phyloP scores from a whole-genome alignment of 2,888 invertebrate species.

The Lasioglossum marginatum region DNA sequence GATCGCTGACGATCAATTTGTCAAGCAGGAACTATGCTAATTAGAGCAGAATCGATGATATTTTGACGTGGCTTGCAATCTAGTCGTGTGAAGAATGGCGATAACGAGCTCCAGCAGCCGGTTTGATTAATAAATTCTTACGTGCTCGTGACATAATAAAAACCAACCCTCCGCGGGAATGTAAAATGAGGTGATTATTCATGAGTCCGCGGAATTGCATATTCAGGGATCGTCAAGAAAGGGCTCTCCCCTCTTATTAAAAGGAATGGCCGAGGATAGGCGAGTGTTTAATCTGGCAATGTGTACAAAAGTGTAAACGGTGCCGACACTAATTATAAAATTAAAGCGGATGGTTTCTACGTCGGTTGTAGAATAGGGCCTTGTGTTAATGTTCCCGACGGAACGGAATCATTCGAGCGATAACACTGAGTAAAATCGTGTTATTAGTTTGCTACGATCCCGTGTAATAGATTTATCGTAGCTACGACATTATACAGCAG shows the following conservation, averaged over 20 bases:
- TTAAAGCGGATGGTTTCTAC: not conserved
- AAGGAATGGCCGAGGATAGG: conserved; percentile 1
- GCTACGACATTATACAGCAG: not conserved
- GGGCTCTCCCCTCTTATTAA: conserved; percentile 21
- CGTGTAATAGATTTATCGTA: not conserved
- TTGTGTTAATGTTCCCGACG: not conserved
- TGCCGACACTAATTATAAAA: conserved; percentile 14
- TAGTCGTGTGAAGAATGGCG: conserved; percentile 8
- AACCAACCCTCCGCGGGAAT: conserved; percentile 32
- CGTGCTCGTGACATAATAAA: conserved; percentile 38
- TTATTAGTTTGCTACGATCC: conserved; percentile 9
- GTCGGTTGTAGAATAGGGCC: not conserved
- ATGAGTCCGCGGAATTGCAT: conserved; percentile 34
- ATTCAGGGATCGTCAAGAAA: conserved; percentile 31
- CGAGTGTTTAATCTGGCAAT: conserved; percentile 24
- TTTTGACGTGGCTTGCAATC: conserved; percentile 12
- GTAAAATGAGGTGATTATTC: conserved; percentile 41
- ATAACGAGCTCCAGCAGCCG: not conserved
- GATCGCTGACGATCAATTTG: not conserved
- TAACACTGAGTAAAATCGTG: not conserved
- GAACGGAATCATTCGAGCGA: not conserved
- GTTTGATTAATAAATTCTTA: conserved; percentile 40
- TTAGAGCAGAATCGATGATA: conserved; percentile 11
- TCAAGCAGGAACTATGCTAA: conserved; percentile 10
- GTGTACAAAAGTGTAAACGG: conserved; percentile 4